These are phyloP conservation scores for Zaprionus gabonicus DNA, from an alignment of 1,140 invertebrate genomes.

Conservation along the genomic window DNA sequence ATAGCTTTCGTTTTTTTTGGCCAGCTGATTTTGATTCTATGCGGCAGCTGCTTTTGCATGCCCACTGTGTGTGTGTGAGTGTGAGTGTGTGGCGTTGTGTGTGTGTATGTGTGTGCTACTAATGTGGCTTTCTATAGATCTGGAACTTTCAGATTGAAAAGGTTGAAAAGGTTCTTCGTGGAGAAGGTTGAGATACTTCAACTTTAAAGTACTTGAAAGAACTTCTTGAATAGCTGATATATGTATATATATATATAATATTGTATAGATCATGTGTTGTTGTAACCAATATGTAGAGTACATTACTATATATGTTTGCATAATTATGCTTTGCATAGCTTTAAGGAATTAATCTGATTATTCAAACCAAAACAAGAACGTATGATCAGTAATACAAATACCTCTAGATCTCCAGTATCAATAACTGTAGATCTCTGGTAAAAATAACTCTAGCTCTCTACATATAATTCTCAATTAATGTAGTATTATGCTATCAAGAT, in stretches of 20 bases:
- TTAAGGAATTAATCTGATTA: too few relatives aligned
- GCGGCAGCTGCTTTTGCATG: conserved; percentile 21
- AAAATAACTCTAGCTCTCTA: too few relatives aligned
- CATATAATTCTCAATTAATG: too few relatives aligned
- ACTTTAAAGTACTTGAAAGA: background rate
- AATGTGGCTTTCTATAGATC: conserved; percentile 19
- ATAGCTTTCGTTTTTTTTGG: conserved; percentile 69
- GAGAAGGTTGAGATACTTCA: background rate
- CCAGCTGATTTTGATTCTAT: conserved; percentile 65
- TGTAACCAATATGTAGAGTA: background rate
- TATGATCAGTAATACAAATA: too few relatives aligned
- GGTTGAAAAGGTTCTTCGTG: background rate
- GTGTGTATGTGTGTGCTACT: background rate
- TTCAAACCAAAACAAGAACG: too few relatives aligned
- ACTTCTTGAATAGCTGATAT: background rate
- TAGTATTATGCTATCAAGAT: too few relatives aligned
- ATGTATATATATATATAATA: background rate
- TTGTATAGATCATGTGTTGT: background rate
- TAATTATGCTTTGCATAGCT: background rate
- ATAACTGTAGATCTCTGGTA: too few relatives aligned
- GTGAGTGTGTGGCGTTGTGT: background rate
- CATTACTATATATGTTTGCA: background rate
- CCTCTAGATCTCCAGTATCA: too few relatives aligned
- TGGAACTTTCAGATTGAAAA: background rate
- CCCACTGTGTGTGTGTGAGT: background rate